These are phyloP conservation scores for Tyrannus savana DNA, from an alignment of 2,113 vertebrate species.

Conservation along the genomic window DNA sequence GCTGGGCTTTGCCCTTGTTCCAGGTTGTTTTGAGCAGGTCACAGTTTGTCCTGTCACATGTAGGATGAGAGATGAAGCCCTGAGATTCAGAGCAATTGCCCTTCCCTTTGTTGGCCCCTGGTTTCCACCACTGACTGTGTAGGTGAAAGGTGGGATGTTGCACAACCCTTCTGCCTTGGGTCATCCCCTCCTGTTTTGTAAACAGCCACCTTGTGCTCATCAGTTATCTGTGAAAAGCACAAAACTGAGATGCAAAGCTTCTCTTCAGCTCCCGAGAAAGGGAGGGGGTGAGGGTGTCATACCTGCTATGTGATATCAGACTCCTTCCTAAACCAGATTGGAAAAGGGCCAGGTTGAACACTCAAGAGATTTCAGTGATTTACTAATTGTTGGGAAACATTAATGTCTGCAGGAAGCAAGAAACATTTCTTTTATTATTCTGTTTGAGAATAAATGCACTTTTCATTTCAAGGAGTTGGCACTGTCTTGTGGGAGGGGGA, in stretches of 20 bases:
- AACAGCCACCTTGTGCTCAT: neutral
- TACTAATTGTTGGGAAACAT: neutral
- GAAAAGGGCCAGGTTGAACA: neutral
- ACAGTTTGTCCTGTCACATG: neutral
- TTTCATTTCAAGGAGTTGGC: neutral
- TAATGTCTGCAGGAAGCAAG: neutral
- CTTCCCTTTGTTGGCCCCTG: neutral
- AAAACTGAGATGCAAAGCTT: constrained; percentile 21
- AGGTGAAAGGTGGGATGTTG: neutral
- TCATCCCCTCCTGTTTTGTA: neutral
- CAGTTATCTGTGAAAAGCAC: neutral
- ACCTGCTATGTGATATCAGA: neutral
- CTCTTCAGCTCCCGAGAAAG: neutral
- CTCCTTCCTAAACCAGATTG: neutral
- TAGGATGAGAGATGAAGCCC: neutral
- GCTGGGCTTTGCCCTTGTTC: neutral
- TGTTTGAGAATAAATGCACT: neutral
- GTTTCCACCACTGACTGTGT: neutral
- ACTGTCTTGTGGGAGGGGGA: neutral
- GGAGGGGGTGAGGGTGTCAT: neutral
- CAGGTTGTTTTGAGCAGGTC: neutral
- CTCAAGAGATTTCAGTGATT: neutral
- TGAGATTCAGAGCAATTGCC: neutral
- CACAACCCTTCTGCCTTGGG: neutral
- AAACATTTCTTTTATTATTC: neutral